phyloP scores from a whole-genome alignment of 2,888 invertebrate species.

The Hirudinaria manillensis region DNA sequence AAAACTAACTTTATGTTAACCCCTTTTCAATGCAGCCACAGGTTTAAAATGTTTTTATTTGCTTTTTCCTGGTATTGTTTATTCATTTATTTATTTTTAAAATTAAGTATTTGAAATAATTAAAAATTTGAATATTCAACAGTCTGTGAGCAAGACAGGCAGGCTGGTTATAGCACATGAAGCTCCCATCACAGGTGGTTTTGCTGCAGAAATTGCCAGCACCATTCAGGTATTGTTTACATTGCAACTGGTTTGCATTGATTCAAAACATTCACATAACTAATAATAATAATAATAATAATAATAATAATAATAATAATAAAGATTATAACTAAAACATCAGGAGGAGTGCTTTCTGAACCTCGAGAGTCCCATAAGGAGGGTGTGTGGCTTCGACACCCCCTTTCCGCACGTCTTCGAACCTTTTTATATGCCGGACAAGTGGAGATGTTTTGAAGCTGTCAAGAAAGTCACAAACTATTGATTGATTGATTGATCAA shows the following conservation, averaged over 20 bases:
- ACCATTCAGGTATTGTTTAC: conserved; percentile 70
- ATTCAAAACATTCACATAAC: not conserved
- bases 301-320: not conserved
- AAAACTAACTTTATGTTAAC: too few relatives aligned
- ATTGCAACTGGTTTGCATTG: conserved; percentile 6
- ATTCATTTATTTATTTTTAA: not conserved
- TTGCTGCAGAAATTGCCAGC: conserved; percentile 90
- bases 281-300: conserved; percentile 10
- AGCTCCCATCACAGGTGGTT: conserved; percentile 88
- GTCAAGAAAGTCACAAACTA: conserved; percentile 71
- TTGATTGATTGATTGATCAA: too few relatives aligned
- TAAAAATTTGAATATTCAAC: conserved; percentile 37
- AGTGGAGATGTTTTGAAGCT: conserved; percentile 80
- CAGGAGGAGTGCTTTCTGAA: conserved; percentile 88
- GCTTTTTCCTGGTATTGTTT: not conserved
- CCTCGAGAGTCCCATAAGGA: conserved; percentile 81
- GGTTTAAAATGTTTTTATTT: too few relatives aligned
- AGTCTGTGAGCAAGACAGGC: conserved; percentile 94
- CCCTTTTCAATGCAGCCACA: too few relatives aligned
- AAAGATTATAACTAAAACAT: not conserved
- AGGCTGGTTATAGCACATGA: conserved; percentile 86
- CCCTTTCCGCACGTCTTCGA: conserved; percentile 96
- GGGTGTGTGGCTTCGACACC: conserved; percentile 91
- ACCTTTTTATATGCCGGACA: conserved; percentile 88
- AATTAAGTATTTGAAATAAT: not conserved